Conservation (phyloP, 2,113 vertebrate species). For the Scomber japonicus region DNA sequence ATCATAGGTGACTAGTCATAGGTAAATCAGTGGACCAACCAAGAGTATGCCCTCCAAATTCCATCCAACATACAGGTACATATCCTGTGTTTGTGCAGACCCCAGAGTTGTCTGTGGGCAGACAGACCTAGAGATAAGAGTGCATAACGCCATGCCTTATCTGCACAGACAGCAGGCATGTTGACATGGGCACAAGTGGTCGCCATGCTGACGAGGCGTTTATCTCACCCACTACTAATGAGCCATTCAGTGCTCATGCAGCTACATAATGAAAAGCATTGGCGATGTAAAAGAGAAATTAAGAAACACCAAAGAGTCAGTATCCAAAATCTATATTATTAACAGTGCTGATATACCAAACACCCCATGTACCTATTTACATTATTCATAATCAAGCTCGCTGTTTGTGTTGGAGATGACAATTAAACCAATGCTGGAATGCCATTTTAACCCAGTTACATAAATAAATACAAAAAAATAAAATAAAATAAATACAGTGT, state of each 20-base stretch:
- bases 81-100: constrained; percentile 44
- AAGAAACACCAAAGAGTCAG: not conserved
- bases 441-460: not conserved
- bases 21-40: constrained; percentile 1
- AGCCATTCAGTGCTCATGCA: constrained; percentile 74
- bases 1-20: not conserved
- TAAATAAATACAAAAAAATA: too few species aligned
- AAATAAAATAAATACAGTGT: too few species aligned
- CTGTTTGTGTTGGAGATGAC: not conserved
- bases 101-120: constrained; percentile 24
- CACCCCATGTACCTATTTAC: not conserved
- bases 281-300: not conserved
- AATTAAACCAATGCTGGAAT: constrained; percentile 2
- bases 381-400: not conserved
- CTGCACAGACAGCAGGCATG: constrained; percentile 72
- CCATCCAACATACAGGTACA: constrained; percentile 35
- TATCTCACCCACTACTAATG: constrained; percentile 82
- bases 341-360: not conserved
- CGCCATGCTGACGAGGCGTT: constrained; percentile 75
- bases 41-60: constrained; percentile 2
- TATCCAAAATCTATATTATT: constrained; percentile 13
- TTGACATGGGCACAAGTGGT: constrained; percentile 72
- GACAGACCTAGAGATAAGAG: constrained; percentile 70
- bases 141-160: constrained; percentile 74
- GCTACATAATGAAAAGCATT: constrained; percentile 46